A percentile compares a stretch with the other conserved stretches of the same genome.
Conservation (phyloP, 2,888 invertebrate species). For the Tuberolachnus salignus region DNA sequence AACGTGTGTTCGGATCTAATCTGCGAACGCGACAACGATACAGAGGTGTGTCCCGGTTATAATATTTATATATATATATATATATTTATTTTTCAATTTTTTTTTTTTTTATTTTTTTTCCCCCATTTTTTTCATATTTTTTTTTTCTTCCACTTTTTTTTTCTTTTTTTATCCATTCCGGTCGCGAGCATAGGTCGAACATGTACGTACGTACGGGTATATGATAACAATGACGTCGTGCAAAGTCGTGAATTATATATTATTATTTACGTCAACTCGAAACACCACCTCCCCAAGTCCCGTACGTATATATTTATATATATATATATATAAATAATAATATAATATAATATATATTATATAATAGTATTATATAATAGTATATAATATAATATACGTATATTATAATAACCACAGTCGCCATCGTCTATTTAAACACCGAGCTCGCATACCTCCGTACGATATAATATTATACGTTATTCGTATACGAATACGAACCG, state of each 20-base stretch:
- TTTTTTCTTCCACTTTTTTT: not conserved
- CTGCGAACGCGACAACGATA: constrained; percentile 40
- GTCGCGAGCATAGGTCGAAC: constrained; percentile 28
- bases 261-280: constrained; percentile 39
- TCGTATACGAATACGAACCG: too few species aligned
- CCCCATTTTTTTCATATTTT: not conserved
- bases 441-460: too few species aligned
- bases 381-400: too few species aligned
- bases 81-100: not conserved
- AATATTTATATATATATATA: not conserved
- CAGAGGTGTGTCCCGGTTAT: constrained; percentile 24
- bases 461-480: too few species aligned
- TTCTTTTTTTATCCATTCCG: not conserved
- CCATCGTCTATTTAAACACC: too few species aligned
- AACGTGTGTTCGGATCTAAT: constrained; percentile 56
- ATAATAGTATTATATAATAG: too few species aligned
- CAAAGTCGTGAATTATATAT: constrained; percentile 55
- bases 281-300: not conserved
- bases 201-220: not conserved
- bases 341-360: too few species aligned
- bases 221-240: constrained; percentile 53
- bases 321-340: too few species aligned
- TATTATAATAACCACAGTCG: too few species aligned
- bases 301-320: too few species aligned
- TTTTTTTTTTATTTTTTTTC: not conserved